These are phyloP conservation scores for Sepiola atlantica DNA, from an alignment of 2,888 invertebrate genomes.

Conservation along the genomic window DNA sequence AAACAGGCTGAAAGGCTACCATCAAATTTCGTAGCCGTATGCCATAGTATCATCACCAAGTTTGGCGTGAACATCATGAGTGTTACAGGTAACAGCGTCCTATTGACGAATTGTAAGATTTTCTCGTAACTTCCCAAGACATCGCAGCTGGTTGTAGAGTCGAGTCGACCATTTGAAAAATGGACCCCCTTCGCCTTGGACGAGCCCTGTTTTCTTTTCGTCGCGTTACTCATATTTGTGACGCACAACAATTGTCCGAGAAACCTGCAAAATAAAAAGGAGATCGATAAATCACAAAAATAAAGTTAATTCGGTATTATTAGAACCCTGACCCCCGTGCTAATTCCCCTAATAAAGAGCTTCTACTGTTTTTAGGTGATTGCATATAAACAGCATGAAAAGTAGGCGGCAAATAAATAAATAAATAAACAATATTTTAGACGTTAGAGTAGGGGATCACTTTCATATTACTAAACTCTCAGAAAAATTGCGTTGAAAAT, in stretches of 20 bases:
- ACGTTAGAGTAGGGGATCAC: too few relatives aligned
- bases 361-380: too few relatives aligned
- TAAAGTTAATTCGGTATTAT: neutral
- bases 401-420: too few relatives aligned
- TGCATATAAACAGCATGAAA: too few relatives aligned
- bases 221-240: neutral
- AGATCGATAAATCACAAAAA: neutral
- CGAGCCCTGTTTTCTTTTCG: neutral
- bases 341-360: too few relatives aligned
- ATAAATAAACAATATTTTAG: too few relatives aligned
- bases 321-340: too few relatives aligned
- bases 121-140: constrained; percentile 49
- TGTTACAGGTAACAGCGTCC: constrained; percentile 63
- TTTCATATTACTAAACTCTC: too few relatives aligned
- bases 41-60: constrained; percentile 66
- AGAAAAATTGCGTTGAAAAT: too few relatives aligned
- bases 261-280: neutral
- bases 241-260: neutral
- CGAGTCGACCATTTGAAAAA: neutral
- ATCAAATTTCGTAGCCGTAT: constrained; percentile 62
- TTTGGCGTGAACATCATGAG: constrained; percentile 66
- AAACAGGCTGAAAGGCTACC: constrained; percentile 63
- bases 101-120: constrained; percentile 56
- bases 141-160: neutral
- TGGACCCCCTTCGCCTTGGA: neutral